These are phyloP conservation scores for Phengaris arion DNA, from an alignment of 2,888 invertebrate genomes.

Conservation along the genomic window DNA sequence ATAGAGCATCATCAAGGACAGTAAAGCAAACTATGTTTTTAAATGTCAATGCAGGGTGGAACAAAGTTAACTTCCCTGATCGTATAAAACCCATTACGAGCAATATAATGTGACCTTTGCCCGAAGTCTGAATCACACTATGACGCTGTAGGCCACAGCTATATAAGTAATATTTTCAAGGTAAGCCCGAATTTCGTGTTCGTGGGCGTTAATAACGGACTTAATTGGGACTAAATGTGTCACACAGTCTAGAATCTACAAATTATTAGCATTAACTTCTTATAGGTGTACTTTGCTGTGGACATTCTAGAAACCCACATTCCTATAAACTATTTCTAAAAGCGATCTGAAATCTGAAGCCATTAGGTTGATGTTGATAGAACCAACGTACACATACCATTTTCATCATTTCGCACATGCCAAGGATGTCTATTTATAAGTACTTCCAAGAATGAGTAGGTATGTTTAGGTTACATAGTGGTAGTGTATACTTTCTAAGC, in stretches of 20 bases:
- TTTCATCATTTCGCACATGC: background rate
- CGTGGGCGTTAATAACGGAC: conserved; percentile 5
- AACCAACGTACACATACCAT: background rate
- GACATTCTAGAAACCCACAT: too few relatives aligned
- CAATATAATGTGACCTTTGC: conserved; percentile 11
- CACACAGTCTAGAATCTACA: background rate
- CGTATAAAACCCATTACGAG: background rate
- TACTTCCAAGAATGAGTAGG: background rate
- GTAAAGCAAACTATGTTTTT: background rate
- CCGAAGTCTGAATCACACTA: background rate
- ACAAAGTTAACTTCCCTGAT: background rate
- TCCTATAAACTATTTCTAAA: background rate
- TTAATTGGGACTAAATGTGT: conserved; percentile 13
- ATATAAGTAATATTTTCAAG: background rate
- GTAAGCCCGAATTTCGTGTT: background rate
- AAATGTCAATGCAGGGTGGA: background rate
- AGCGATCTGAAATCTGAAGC: background rate
- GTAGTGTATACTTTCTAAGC: background rate
- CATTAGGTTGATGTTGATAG: background rate
- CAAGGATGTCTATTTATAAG: conserved; percentile 8
- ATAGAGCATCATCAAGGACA: background rate
- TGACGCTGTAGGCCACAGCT: background rate
- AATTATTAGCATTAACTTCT: background rate
- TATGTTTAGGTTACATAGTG: too few relatives aligned
- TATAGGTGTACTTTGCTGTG: too few relatives aligned